A percentile compares a stretch with the other conserved stretches of the same genome.
Conservation (phyloP, 2,888 invertebrate species). For the Zonitis immaculata region DNA sequence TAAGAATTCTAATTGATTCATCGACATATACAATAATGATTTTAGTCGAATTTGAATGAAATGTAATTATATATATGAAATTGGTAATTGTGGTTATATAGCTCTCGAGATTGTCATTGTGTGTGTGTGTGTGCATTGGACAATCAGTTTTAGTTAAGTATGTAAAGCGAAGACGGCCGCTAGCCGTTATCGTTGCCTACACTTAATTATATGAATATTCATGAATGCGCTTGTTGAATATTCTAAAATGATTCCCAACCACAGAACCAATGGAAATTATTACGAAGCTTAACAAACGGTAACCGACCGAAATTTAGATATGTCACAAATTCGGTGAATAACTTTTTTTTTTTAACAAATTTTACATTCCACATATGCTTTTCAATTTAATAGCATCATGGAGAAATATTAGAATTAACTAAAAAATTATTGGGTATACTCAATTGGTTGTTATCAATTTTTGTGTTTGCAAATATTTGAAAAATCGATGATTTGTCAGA, state of each 20-base stretch:
- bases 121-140: too few relatives aligned
- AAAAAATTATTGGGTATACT: too few relatives aligned
- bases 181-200: constrained; percentile 37
- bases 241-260: constrained; percentile 28
- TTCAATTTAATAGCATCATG: too few relatives aligned
- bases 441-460: not conserved
- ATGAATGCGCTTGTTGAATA: constrained; percentile 40
- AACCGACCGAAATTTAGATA: constrained; percentile 23
- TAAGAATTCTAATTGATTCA: not conserved
- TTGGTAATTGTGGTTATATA: not conserved
- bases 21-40: too few relatives aligned
- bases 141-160: too few relatives aligned
- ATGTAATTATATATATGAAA: not conserved
- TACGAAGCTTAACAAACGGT: constrained; percentile 29
- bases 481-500: too few relatives aligned
- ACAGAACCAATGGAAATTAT: constrained; percentile 32
- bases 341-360: too few relatives aligned
- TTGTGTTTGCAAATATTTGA: too few relatives aligned
- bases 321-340: too few relatives aligned
- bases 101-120: not conserved
- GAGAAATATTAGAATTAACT: too few relatives aligned
- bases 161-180: constrained; percentile 32
- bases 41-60: not conserved
- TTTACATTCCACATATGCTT: constrained; percentile 16
- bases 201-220: constrained; percentile 44